These are phyloP conservation scores for Hylia prasina DNA, from an alignment of 2,113 vertebrate species.

Conservation along the genomic window DNA sequence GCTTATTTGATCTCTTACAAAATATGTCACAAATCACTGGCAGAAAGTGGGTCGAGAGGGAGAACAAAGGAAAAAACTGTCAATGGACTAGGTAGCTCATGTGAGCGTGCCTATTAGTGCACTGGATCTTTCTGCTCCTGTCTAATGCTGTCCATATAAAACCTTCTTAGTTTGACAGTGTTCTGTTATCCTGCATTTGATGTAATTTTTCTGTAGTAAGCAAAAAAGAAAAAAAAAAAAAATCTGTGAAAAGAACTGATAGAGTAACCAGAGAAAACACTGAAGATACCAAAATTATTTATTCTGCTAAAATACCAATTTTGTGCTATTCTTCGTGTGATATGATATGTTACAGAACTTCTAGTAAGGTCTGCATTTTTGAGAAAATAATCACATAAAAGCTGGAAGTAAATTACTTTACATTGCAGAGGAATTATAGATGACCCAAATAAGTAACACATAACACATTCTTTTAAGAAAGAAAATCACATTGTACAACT, in stretches of 20 bases:
- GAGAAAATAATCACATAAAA: not conserved
- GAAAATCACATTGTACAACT: not conserved
- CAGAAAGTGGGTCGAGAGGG: slow-evolving; percentile 82
- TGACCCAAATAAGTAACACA: not conserved
- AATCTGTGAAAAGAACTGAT: slow-evolving; percentile 34
- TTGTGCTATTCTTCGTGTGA: not conserved
- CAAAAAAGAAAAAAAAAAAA: not conserved
- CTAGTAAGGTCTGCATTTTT: not conserved
- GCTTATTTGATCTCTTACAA: slow-evolving; percentile 90
- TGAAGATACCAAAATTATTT: slow-evolving; percentile 30
- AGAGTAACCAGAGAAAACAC: slow-evolving; percentile 26
- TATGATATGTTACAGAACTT: not conserved
- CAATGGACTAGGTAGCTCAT: slow-evolving; percentile 82
- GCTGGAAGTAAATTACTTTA: not conserved
- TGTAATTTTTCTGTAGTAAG: slow-evolving; percentile 71
- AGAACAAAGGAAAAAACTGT: slow-evolving; percentile 91
- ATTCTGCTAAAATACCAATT: not conserved
- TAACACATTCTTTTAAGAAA: not conserved
- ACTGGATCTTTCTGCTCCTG: slow-evolving; percentile 70
- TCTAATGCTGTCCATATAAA: slow-evolving; percentile 73
- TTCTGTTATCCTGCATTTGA: slow-evolving; percentile 76
- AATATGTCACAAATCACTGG: slow-evolving; percentile 92
- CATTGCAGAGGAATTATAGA: not conserved
- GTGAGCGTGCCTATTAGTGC: slow-evolving; percentile 86
- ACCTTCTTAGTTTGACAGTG: slow-evolving; percentile 64